phyloP scores from a whole-genome alignment of 2,888 invertebrate genomes.

The Hirtodrosophila cameraria region DNA sequence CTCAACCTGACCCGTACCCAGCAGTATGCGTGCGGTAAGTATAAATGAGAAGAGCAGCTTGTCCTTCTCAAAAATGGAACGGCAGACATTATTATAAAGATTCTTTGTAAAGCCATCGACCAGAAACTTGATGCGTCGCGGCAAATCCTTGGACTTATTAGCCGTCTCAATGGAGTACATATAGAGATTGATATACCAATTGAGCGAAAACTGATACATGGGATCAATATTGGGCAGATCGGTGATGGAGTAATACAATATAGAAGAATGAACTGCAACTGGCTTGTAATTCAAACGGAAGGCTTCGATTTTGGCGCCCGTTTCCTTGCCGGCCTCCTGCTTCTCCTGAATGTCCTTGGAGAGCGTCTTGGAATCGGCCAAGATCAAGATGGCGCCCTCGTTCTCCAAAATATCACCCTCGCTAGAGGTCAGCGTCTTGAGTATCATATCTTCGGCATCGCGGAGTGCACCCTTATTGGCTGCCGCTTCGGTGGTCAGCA shows the following conservation, averaged over 20 bases:
- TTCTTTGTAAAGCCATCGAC: conserved; percentile 92
- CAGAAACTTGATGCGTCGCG: conserved; percentile 90
- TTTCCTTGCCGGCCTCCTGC: conserved; percentile 92
- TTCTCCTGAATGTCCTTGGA: conserved; percentile 93
- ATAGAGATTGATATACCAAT: conserved; percentile 93
- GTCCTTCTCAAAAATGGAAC: conserved; percentile 95
- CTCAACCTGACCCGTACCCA: conserved; percentile 87
- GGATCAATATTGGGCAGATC: conserved; percentile 95
- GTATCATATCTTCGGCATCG: conserved; percentile 94
- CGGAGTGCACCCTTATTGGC: conserved; percentile 92
- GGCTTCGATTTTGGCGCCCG: conserved; percentile 92
- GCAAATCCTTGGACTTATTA: conserved; percentile 87
- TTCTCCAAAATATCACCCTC: conserved; percentile 96
- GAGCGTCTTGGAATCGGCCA: conserved; percentile 93
- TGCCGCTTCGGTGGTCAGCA: conserved; percentile 91
- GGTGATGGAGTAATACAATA: conserved; percentile 94
- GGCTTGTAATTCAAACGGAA: conserved; percentile 93
- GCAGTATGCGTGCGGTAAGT: conserved; percentile 88
- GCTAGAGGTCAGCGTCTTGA: conserved; percentile 91
- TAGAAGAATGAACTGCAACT: conserved; percentile 93
- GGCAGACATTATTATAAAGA: conserved; percentile 93
- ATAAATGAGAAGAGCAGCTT: conserved; percentile 94
- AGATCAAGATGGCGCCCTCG: conserved; percentile 93
- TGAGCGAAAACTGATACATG: conserved; percentile 97
- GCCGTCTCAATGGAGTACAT: conserved; percentile 84